Evolutionary conservation across 1,140 invertebrate genomes (phyloP).

Genomic region (Campodea augens): DNA sequence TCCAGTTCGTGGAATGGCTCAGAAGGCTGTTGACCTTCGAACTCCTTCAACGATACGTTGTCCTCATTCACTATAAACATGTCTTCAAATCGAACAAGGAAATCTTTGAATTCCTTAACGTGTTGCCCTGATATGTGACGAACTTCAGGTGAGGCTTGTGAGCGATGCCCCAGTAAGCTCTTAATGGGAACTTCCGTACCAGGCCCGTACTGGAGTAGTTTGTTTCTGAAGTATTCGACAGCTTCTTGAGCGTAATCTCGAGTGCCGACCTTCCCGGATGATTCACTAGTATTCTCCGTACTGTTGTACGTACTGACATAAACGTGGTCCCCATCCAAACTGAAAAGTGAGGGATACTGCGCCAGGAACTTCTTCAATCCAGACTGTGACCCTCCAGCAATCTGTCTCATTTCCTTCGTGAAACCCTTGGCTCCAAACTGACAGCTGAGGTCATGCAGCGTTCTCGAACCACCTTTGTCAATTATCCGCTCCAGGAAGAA

Average conservation of each 20-base stretch:
- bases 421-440: constrained; percentile 92
- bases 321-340: constrained; percentile 79
- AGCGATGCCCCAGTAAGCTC: constrained; percentile 76
- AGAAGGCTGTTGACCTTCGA: constrained; percentile 34
- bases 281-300: neutral
- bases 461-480: constrained; percentile 81
- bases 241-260: constrained; percentile 81
- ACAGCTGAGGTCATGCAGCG: constrained; percentile 86
- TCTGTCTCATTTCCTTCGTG: constrained; percentile 86
- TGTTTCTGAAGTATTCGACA: constrained; percentile 82
- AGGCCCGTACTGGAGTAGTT: constrained; percentile 71
- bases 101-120: constrained; percentile 83
- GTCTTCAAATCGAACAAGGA: constrained; percentile 63
- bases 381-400: constrained; percentile 82
- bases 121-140: constrained; percentile 84
- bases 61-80: constrained; percentile 78
- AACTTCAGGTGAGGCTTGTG: constrained; percentile 85
- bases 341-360: constrained; percentile 80
- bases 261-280: constrained; percentile 17
- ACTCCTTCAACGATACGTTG: constrained; percentile 49
- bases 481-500: constrained; percentile 89
- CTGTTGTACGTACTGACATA: constrained; percentile 44
- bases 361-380: constrained; percentile 77
- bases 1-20: constrained; percentile 27
- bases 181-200: constrained; percentile 83